phyloP scores from a whole-genome alignment of 2,797 vertebrate genomes.

The Phalanger gymnotis region DNA sequence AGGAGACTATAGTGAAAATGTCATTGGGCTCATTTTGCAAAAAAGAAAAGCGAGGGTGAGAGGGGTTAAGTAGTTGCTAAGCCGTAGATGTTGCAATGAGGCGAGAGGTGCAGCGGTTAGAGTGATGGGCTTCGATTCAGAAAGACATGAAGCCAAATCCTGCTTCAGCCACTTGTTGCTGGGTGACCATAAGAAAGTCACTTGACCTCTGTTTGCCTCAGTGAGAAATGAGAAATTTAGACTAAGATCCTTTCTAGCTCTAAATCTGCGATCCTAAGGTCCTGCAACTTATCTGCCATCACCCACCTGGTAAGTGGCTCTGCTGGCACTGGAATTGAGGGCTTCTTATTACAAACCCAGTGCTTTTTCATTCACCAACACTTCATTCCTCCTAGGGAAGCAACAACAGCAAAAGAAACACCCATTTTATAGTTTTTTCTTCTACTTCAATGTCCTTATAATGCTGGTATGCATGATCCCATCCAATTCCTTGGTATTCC shows the following conservation, averaged over 20 bases:
- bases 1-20: neutral
- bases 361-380: neutral
- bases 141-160: neutral
- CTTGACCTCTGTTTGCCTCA: neutral
- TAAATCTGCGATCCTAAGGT: neutral
- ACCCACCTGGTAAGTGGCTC: neutral
- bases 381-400: neutral
- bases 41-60: neutral
- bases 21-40: neutral
- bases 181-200: neutral
- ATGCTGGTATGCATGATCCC: neutral
- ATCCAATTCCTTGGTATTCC: neutral
- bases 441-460: neutral
- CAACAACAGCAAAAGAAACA: neutral
- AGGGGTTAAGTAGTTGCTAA: neutral
- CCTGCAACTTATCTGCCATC: neutral
- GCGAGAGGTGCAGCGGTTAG: neutral
- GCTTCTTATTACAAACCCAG: neutral
- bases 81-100: neutral
- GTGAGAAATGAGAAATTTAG: neutral
- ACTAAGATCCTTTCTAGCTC: neutral
- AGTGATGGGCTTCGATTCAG: neutral
- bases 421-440: neutral
- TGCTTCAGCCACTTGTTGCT: neutral
- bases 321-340: neutral